phyloP scores from a whole-genome alignment of 2,797 vertebrate species.

The Pelochelys cantorii region DNA sequence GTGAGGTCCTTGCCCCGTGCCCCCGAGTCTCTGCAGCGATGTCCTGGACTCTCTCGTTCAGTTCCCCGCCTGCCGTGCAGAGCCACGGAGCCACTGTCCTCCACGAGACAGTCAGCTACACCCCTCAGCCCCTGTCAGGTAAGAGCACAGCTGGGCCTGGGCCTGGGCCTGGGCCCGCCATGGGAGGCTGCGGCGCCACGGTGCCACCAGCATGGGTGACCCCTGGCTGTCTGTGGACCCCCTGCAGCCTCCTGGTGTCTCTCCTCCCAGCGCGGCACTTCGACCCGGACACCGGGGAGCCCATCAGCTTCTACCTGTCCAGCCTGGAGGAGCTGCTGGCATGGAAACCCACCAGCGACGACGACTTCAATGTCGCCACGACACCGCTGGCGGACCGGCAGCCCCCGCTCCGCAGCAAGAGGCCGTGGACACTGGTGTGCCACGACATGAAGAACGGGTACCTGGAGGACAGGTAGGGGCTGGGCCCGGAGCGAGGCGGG shows the following conservation, averaged over 20 bases:
- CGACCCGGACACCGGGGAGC: slow-evolving; percentile 87
- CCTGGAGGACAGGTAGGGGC: slow-evolving; percentile 89
- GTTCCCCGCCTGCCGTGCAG: slow-evolving; percentile 50
- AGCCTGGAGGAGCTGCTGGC: slow-evolving; percentile 88
- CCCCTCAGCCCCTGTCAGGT: slow-evolving; percentile 77
- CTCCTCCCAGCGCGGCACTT: slow-evolving; percentile 85
- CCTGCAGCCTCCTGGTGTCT: fast-evolving
- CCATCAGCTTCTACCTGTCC: slow-evolving; percentile 88
- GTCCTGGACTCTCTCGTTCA: not conserved
- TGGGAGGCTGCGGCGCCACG: not conserved
- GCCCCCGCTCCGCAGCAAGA: slow-evolving; percentile 79
- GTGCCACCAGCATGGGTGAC: fast-evolving
- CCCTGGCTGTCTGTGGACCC: fast-evolving
- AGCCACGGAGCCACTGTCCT: slow-evolving; percentile 47
- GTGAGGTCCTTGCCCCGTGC: not conserved
- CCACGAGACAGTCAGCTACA: slow-evolving; percentile 65
- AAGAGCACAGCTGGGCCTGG: not conserved
- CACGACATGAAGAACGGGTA: slow-evolving; percentile 98
- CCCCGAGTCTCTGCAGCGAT: not conserved
- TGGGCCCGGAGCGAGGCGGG: fast-evolving
- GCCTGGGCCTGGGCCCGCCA: no score
- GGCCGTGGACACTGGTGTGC: slow-evolving; percentile 88
- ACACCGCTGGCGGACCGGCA: slow-evolving; percentile 82
- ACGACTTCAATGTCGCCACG: slow-evolving; percentile 84
- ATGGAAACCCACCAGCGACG: slow-evolving; percentile 84